phyloP scores from a whole-genome alignment of 1,140 invertebrate genomes.

The Rhopalosiphum maidis region DNA sequence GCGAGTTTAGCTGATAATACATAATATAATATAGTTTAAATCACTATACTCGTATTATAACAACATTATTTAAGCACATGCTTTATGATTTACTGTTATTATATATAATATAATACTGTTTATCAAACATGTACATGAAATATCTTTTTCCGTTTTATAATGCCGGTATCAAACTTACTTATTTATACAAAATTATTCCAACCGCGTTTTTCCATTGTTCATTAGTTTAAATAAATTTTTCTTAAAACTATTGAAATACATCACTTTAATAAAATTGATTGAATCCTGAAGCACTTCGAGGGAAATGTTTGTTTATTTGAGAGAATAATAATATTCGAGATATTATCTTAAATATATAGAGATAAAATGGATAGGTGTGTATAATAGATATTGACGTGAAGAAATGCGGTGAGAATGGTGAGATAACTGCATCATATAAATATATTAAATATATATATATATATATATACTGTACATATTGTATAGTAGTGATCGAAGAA shows the following conservation, averaged over 20 bases:
- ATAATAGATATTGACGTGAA: constrained; percentile 10
- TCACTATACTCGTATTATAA: no score
- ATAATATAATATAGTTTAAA: neutral
- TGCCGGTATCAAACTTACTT: neutral
- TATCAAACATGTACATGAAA: neutral
- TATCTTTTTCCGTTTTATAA: neutral
- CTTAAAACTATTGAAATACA: neutral
- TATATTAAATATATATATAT: neutral
- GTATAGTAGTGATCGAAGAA: constrained; percentile 2
- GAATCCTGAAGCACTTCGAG: neutral
- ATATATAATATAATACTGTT: neutral
- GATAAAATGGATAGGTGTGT: neutral
- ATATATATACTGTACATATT: neutral
- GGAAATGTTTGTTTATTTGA: neutral
- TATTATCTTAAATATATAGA: neutral
- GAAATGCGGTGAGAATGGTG: constrained; percentile 36
- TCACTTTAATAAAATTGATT: neutral
- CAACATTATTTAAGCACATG: neutral
- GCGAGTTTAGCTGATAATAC: neutral
- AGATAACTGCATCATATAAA: neutral
- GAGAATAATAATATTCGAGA: neutral
- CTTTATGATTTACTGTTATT: neutral
- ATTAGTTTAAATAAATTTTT: neutral
- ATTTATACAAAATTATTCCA: neutral
- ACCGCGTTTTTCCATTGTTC: neutral